Evolutionary conservation across 2,888 invertebrate genomes (phyloP), one percentile per base, ranked within the genome.

Genomic region (Drosophila yooni): DNA sequence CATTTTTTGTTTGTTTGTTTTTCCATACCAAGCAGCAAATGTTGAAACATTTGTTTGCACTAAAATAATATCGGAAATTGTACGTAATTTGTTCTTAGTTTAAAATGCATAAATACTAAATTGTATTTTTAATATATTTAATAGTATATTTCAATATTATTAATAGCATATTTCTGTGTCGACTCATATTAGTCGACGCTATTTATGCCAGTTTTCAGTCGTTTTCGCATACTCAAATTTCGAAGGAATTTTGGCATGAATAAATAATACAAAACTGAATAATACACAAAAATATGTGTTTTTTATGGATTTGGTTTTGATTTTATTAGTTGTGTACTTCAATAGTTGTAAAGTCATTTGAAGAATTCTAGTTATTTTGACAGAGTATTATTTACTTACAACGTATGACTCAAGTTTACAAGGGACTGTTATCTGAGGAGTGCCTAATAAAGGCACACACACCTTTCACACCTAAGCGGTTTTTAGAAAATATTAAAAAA

Each of bases 401-500:
- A 21, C 21, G 21, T 21, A 21, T 21, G 4, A 11, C 40, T 15
- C 15, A 7, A 10, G 1, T 27, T 10, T 5, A 1, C 5, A 3
- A 50, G 21, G 21, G 21, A 31, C 2, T 33, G 0, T 15, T n/a
- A 5, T 13, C 21, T 33, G 15, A 10, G 21, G 21, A 15, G 34
- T 25, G 53, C 3, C 10, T 52, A 21, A 13, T 53, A 53, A 21
- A 21, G 25, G 38, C 5, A 62, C 38, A 62, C 65, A 52, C 40
- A 29, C 21, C 58, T 51, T 29, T 59, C 51, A 46, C 46, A 38
- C n/a, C 57, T 21, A 34, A 62, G 50, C 25, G 38, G n/a, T 60
- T 79, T 40, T 51, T 33, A 4, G 62, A 48, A 70, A 75, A 79
- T 75, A 53, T 58, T 54, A 15, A 38, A 64, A 52, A 36, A 25